Conservation (phyloP, 2,113 vertebrate genomes). For the Oncorhynchus kisutch region DNA sequence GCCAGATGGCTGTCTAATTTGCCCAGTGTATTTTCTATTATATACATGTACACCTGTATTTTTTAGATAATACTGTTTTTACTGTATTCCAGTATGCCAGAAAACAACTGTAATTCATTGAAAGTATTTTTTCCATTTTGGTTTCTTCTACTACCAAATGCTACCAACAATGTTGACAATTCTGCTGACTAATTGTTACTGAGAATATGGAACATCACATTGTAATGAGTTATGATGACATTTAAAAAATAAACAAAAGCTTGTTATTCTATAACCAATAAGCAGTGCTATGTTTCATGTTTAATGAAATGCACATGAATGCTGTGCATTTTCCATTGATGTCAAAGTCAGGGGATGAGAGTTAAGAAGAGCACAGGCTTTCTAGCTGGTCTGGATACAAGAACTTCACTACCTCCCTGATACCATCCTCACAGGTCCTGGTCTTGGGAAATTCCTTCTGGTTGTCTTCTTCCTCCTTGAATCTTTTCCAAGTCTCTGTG, state of each 20-base stretch:
- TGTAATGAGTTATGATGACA: neutral
- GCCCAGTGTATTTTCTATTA: slow-evolving; percentile 9
- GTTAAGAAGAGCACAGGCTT: slow-evolving; percentile 67
- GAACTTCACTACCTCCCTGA: slow-evolving; percentile 73
- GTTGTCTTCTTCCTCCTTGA: slow-evolving; percentile 67
- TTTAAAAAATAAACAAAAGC: slow-evolving; percentile 19
- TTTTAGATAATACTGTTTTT: neutral
- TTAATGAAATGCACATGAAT: slow-evolving; percentile 16
- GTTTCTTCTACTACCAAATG: neutral
- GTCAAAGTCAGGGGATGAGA: slow-evolving; percentile 11
- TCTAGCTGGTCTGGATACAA: slow-evolving; percentile 71
- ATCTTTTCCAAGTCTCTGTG: slow-evolving; percentile 73
- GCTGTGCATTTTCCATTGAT: slow-evolving; percentile 13
- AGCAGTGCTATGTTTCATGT: neutral
- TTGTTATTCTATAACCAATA: slow-evolving; percentile 3
- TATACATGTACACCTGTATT: neutral
- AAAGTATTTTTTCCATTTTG: neutral
- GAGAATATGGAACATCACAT: slow-evolving; percentile 10
- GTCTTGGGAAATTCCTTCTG: slow-evolving; percentile 60
- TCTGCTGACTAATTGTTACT: neutral
- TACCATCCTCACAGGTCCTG: slow-evolving; percentile 69
- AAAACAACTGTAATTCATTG: neutral
- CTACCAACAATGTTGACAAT: neutral
- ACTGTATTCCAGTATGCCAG: neutral
- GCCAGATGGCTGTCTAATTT: slow-evolving; percentile 26